These are phyloP conservation scores for Cairina moschata DNA, from an alignment of 2,113 vertebrate species.

Conservation along the genomic window DNA sequence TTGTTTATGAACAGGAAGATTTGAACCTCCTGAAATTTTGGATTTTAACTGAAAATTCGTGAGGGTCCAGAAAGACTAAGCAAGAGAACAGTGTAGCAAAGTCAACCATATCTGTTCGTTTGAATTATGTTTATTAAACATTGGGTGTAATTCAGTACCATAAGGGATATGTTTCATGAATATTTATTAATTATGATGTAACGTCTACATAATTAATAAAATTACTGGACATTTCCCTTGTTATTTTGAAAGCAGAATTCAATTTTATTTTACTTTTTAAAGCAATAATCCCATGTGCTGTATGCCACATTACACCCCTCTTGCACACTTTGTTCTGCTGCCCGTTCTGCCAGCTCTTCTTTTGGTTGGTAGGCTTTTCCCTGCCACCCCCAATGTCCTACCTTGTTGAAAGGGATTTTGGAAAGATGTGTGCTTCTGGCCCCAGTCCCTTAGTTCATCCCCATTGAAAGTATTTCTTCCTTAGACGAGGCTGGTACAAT, in stretches of 20 bases:
- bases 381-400: rapidly evolving
- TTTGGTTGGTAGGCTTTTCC: neutral
- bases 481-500: neutral
- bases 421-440: neutral
- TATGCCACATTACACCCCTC: neutral
- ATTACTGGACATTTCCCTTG: neutral
- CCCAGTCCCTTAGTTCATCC: neutral
- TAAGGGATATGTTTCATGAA: neutral
- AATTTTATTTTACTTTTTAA: neutral
- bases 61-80: neutral
- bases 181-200: neutral
- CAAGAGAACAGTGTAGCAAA: neutral
- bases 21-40: neutral
- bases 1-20: neutral
- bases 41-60: neutral
- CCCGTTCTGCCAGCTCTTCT: neutral
- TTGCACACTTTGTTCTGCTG: neutral
- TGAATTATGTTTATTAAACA: neutral
- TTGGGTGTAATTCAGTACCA: neutral
- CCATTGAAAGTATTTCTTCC: neutral
- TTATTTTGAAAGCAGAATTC: neutral
- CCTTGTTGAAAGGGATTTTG: neutral
- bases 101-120: neutral
- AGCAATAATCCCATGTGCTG: neutral
- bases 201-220: neutral